These are phyloP conservation scores for Nasonia vitripennis DNA, from an alignment of 1,140 invertebrate genomes.

Conservation along the genomic window DNA sequence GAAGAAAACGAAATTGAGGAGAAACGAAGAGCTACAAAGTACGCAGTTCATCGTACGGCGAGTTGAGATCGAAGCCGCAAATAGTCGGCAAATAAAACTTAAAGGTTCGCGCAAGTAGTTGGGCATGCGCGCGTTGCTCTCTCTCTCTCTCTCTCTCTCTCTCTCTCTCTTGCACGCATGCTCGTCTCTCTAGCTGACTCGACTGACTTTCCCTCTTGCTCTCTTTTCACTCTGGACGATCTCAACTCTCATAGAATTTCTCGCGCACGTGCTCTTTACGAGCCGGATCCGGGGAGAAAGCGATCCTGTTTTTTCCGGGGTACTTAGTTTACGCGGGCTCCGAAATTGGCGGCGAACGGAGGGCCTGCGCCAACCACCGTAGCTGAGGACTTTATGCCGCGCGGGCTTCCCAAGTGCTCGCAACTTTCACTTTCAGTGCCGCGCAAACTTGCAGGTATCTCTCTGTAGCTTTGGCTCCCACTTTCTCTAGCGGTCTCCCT, in stretches of 20 bases:
- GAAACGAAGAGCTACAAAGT: neutral
- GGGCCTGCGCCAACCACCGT: neutral
- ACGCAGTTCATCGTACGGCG: neutral
- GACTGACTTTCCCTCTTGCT: neutral
- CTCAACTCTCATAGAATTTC: neutral
- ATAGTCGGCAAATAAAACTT: neutral
- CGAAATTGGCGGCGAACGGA: neutral
- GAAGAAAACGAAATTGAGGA: neutral
- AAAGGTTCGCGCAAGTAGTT: neutral
- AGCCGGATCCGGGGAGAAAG: neutral
- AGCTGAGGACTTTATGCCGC: neutral
- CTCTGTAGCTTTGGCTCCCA: neutral
- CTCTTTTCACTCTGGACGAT: neutral
- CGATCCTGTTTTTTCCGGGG: neutral
- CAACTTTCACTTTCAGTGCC: neutral
- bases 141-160: too few relatives aligned
- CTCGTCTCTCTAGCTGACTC: neutral
- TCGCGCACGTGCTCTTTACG: neutral
- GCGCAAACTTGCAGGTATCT: neutral
- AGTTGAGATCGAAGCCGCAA: neutral
- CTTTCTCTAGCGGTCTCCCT: neutral
- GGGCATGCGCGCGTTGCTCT: neutral
- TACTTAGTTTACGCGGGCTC: neutral
- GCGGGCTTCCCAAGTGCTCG: neutral
- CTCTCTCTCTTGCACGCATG: too few relatives aligned